phyloP scores from a whole-genome alignment of 2,797 vertebrate genomes.

The Pelochelys cantorii region DNA sequence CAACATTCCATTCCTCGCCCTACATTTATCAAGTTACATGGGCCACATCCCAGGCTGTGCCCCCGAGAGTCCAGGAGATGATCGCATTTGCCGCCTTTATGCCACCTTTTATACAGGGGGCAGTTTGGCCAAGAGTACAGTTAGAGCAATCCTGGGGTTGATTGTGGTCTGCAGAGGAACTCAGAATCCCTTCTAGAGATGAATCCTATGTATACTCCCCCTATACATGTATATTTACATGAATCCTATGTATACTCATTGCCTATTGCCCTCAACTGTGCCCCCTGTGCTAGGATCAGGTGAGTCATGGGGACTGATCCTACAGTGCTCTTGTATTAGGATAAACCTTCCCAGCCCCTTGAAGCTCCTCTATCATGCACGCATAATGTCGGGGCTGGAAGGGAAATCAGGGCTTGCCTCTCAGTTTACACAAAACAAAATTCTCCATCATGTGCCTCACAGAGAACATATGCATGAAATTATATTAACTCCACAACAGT shows the following conservation, averaged over 20 bases:
- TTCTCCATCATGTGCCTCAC: neutral
- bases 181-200: neutral
- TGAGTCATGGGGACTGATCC: neutral
- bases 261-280: neutral
- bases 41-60: neutral
- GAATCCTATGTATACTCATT: neutral
- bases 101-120: too few species aligned
- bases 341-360: neutral
- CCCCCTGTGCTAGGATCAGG: neutral
- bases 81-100: neutral
- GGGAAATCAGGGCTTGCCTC: neutral
- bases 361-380: neutral
- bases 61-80: neutral
- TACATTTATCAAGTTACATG: neutral
- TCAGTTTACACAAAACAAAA: neutral
- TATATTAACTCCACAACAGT: neutral
- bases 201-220: neutral
- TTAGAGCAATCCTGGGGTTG: neutral
- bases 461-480: neutral
- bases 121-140: neutral
- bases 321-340: neutral
- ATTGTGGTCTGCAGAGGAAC: neutral
- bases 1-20: neutral
- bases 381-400: neutral
- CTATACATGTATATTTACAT: too few species aligned